Evolutionary conservation across 2,113 vertebrate genomes (phyloP), one percentile per base, ranked within the genome.

Genomic region (Himantopus leucocephalus): DNA sequence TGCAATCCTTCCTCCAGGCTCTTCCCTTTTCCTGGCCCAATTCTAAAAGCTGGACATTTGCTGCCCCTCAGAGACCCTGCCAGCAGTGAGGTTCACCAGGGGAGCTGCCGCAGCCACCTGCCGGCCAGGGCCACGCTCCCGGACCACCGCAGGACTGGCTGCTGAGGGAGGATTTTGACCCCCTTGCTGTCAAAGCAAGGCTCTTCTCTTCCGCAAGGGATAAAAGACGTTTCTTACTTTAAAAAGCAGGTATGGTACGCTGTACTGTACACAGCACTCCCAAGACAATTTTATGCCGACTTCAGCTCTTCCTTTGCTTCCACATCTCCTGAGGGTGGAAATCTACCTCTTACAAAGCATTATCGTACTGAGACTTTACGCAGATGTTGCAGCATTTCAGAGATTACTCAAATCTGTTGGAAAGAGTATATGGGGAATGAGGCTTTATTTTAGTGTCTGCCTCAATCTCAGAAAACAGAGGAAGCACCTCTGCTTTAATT

Each of bases 381-480:
- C n/a, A 90, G 74, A 12, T 41, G 9, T 41, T 88, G 60, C 73
- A 95, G 56, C 35, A 82, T 90, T 93, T 90, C 63, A 91, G 82
- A 86, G 47, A 72, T 84, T 45, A 41, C 35, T 62, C 63, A 72
- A 9, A 82, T 58, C 45, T 79, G 13, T 15, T 75, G 58, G 80
- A 88, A 92, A 41, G 17, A 20, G 6, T 17, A 2, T 4, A 34
- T 17, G 19, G 24, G 32, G 12, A 86, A 72, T 45, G 8, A 6
- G 5, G 34, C 30, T 20, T 6, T 63, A 59, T 43, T 80, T 85
- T 30, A 58, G 21, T n/a, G 13, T 26, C 59, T 92, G 13, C n/a
- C 45, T 85, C 56, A 45, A 41, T 45, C n/a, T 84, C 70, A 90
- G 58, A 55, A 95, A 92, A 47, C 21, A 88, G 19, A 85, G 41